Base-by-base conservation (phyloP, 35 echinoderm and acorn worm species). In the Chiridota heheva region DNA sequence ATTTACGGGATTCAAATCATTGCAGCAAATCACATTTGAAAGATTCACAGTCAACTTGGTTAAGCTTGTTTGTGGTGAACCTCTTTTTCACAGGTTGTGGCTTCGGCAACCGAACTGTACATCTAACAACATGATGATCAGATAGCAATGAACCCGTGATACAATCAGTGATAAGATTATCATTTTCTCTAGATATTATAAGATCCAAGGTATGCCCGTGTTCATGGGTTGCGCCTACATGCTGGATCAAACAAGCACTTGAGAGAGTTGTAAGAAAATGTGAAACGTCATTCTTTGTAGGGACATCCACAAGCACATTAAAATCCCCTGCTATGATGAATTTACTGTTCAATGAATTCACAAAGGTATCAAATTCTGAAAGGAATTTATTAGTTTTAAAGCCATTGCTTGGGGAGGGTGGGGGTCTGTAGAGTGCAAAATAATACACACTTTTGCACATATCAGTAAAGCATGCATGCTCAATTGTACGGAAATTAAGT, bases 91-190 rank as follows among this genome's bases (percentile, higher is more conserved):
- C 26, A 37, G 29, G 37, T 30, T 3, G 17, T 13, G 63, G 63
- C 37, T 67, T 67, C 27, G 63, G 63, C 37, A 67, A 30, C 48
- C 10, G 22, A 53, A 53, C 22, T 53, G 48, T 13, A 22, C 48
- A 22, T 53, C n/a, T n/a, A n/a, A 53, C 48, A 53, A 53, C 48
- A 53, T 53, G 48, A 22, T 53, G 48, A 53, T 53, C 48, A 13
- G 48, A 53, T 53, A 53, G 22, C 48, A 3, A 35, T 22, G 3
- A 67, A 35, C 35, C 16, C 29, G 37, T 35, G 37, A 17, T 67
- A 35, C 63, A 67, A 25, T 53, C 48, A 13, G 48, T 13, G 10
- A 72, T 72, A 24, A 72, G 69, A 72, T 44, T 4, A 46, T 72
- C 69, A 17, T 72, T 41, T 42, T 34, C 1, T 6, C 38, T 34